A percentile compares a stretch with the other conserved stretches of the same genome.
Conservation (phyloP, 2,888 invertebrate species). For the Drosophila leonis region DNA sequence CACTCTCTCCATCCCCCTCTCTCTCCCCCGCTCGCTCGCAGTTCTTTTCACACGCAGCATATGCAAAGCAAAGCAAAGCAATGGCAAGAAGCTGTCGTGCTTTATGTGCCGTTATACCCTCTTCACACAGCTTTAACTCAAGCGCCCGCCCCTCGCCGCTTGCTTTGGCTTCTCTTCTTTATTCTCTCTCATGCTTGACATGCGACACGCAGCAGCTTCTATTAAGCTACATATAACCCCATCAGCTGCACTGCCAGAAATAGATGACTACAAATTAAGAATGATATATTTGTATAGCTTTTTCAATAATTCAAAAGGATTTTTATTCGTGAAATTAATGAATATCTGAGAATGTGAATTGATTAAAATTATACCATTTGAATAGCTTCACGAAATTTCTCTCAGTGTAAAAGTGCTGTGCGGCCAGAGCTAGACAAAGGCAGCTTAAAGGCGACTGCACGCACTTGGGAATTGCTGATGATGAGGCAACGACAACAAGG, state of each 20-base stretch:
- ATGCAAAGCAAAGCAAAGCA: slow-evolving; percentile 64
- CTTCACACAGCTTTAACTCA: slow-evolving; percentile 22
- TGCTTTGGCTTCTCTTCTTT: background rate
- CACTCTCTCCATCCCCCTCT: slow-evolving; percentile 1
- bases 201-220: slow-evolving; percentile 56
- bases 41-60: slow-evolving; percentile 32
- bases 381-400: background rate
- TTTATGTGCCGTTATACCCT: slow-evolving; percentile 54
- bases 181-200: slow-evolving; percentile 42
- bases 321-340: background rate
- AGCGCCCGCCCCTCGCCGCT: background rate
- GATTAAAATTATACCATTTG: too few relatives aligned
- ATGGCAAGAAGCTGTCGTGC: slow-evolving; percentile 56
- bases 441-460: slow-evolving; percentile 49
- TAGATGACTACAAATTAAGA: background rate
- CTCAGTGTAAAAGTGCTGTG: slow-evolving; percentile 34
- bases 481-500: slow-evolving; percentile 33
- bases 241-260: slow-evolving; percentile 42
- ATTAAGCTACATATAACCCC: slow-evolving; percentile 53
- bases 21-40: background rate
- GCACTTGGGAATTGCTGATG: slow-evolving; percentile 65
- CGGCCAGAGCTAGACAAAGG: slow-evolving; percentile 38
- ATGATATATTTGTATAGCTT: too few relatives aligned
- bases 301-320: background rate
- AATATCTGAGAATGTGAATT: background rate